Evolutionary conservation across 2,797 vertebrate genomes (phyloP).

Genomic region (Phoeniculus purpureus): DNA sequence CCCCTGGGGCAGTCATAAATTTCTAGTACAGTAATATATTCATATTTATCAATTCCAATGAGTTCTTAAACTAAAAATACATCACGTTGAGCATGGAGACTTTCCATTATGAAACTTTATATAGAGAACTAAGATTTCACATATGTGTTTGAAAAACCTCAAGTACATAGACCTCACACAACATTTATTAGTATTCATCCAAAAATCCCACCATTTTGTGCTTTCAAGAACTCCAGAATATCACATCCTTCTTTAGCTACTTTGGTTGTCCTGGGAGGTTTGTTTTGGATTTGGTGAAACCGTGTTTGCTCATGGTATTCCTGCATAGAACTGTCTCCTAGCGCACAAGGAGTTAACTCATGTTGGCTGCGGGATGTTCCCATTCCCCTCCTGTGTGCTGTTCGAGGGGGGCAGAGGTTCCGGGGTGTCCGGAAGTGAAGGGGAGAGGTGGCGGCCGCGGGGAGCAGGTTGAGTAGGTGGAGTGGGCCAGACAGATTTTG

Average conservation of each 20-base stretch:
- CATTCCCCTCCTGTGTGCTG: too few relatives aligned
- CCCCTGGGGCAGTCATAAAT: not conserved
- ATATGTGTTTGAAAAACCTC: not conserved
- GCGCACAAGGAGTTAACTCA: too few relatives aligned
- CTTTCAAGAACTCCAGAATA: not conserved
- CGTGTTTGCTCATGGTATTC: too few relatives aligned
- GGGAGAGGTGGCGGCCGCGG: too few relatives aligned
- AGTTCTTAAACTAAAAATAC: not conserved
- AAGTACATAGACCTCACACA: not conserved
- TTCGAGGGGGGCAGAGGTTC: too few relatives aligned
- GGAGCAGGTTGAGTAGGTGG: too few relatives aligned
- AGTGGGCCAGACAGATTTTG: too few relatives aligned
- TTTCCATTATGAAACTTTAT: not conserved
- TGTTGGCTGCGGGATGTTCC: too few relatives aligned
- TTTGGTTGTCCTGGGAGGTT: not conserved
- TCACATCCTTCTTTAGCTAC: not conserved
- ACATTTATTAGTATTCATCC: not conserved
- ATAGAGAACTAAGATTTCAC: not conserved
- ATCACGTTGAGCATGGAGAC: not conserved
- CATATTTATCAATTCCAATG: constrained; percentile 23
- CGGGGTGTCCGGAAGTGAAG: too few relatives aligned
- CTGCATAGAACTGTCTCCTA: too few relatives aligned
- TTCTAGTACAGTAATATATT: constrained; percentile 28
- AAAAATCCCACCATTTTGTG: not conserved
- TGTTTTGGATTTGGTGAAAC: too few relatives aligned